Base-by-base conservation (phyloP, 2,888 invertebrate species). In the Habroteleia sp. region DNA sequence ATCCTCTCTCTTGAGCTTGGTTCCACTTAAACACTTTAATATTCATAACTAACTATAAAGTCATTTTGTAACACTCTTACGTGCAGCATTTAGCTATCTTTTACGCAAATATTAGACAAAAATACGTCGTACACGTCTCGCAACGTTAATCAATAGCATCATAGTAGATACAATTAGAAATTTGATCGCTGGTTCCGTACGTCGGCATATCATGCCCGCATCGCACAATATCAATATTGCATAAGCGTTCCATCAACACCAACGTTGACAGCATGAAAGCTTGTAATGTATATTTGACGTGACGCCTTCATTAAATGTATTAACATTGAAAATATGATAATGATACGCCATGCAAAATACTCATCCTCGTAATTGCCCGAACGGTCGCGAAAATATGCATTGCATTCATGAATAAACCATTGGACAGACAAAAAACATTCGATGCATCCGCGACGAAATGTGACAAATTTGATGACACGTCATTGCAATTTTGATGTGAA, bases 251-350 rank as follows among this genome's bases (percentile, higher is more conserved):
- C 58, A 60, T 72, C 72, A 63, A 41, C 66, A 46, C 42, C 39
- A 54, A 46, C 44, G 52, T 52, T 52, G 73, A 73, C 66, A 60
- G 39, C 44, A 16, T 52, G 73, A 73, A 58, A 73, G 73, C 73
- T 65, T 52, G 66, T 73, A 66, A 66, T 66, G 52, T 60, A 66
- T 60, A 60, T 60, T 73, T 66, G 73, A 73, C 73, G 60, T 13
- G 52, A 16, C 48, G 37, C 52, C 73, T 60, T 60, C 65, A 54
- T 73, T 73, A 60, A 60, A 54, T 35, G 65, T 60, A 73, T 73
- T 60, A 66, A 66, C 60, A 74, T 74, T 62, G 65, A 72, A 72
- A 72, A 58, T 72, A 65, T 72, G 58, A 58, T 72, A 72, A 72
- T 58, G 56, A 72, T 44, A 42, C 63, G 58, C 63, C 48, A 44